Conservation (phyloP, 2,113 vertebrate genomes). For the Sarotherodon lohbergeri region DNA sequence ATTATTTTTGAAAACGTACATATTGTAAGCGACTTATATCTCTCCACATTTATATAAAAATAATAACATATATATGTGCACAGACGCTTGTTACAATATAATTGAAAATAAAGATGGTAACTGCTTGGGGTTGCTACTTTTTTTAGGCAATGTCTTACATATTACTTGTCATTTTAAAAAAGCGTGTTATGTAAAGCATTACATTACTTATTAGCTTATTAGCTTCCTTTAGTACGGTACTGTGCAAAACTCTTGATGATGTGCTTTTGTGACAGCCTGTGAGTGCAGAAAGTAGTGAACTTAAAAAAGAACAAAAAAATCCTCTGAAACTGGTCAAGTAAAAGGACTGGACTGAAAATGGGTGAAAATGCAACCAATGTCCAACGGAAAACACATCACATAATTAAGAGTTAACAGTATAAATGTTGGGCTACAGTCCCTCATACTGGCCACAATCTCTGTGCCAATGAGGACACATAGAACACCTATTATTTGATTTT, state of each 20-base stretch:
- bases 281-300: background rate
- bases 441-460: background rate
- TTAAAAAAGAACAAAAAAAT: background rate
- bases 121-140: background rate
- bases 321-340: background rate
- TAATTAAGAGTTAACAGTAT: background rate
- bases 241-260: background rate
- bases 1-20: accelerated
- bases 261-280: background rate
- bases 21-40: background rate
- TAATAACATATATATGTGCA: background rate
- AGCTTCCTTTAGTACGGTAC: background rate
- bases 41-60: background rate
- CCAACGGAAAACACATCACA: background rate
- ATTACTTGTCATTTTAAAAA: background rate
- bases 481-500: background rate
- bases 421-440: background rate
- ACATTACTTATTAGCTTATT: background rate
- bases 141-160: background rate
- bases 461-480: background rate
- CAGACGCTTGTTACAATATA: background rate
- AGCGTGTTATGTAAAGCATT: background rate
- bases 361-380: background rate
- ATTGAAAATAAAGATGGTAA: background rate
- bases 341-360: background rate